phyloP scores from a whole-genome alignment of 2,888 invertebrate genomes.

The Mythimna impura region DNA sequence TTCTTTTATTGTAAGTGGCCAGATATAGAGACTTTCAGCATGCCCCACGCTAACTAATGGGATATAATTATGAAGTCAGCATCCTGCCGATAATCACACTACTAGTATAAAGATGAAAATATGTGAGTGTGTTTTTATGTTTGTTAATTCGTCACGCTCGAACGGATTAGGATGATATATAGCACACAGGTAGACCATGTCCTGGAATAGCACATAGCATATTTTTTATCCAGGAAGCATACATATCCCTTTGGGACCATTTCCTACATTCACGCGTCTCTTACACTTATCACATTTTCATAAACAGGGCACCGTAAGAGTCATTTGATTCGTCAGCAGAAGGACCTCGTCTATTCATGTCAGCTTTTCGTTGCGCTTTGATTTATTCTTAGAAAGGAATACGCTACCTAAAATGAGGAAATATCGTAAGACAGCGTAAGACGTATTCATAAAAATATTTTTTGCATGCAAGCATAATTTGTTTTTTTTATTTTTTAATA shows the following conservation, averaged over 20 bases:
- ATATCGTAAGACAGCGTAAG: not conserved
- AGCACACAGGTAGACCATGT: too few species aligned
- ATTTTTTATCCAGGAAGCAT: too few species aligned
- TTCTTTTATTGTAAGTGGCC: too few species aligned
- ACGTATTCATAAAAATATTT: not conserved
- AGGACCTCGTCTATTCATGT: not conserved
- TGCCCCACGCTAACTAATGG: too few species aligned
- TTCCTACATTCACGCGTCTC: not conserved
- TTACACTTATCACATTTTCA: not conserved
- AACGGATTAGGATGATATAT: too few species aligned
- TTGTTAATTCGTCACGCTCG: too few species aligned
- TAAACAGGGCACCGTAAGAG: conserved; percentile 3
- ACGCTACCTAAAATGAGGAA: not conserved
- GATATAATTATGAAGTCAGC: too few species aligned
- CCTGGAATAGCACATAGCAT: too few species aligned
- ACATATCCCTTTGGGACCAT: too few species aligned
- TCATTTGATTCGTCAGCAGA: conserved; percentile 8
- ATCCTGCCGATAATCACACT: not conserved
- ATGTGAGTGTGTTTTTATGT: too few species aligned
- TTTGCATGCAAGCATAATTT: not conserved
- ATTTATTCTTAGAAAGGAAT: conserved; percentile 18
- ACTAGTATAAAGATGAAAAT: too few species aligned
- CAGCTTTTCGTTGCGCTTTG: conserved; percentile 15
- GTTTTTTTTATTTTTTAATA: not conserved
- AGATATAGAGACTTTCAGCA: too few species aligned